Conservation (phyloP, 2,113 vertebrate genomes). For the Peromyscus californicus region DNA sequence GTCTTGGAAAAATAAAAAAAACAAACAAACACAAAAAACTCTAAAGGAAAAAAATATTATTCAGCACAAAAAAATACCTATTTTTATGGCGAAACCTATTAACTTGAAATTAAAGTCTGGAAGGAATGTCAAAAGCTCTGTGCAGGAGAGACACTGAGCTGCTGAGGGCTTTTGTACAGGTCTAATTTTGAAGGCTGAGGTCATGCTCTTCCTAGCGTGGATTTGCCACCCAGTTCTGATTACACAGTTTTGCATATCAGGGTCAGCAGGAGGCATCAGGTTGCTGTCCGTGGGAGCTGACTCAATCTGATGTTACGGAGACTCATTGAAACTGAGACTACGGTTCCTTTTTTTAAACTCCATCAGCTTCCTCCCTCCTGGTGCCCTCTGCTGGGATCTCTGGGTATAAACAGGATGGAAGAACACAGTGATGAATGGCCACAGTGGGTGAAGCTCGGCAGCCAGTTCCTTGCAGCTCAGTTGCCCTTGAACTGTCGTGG, state of each 20-base stretch:
- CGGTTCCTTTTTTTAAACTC: not conserved
- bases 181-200: constrained; percentile 82
- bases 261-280: constrained; percentile 64
- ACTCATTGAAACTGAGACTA: not conserved
- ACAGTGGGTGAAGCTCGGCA: not conserved
- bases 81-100: constrained; percentile 42
- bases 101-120: constrained; percentile 35
- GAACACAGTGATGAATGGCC: not conserved
- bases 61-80: constrained; percentile 18
- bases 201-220: constrained; percentile 68
- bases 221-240: constrained; percentile 63
- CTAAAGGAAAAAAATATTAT: constrained; percentile 52
- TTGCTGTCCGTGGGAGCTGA: constrained; percentile 61
- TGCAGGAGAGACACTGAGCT: constrained; percentile 15
- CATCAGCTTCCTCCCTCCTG: not conserved
- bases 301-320: not conserved
- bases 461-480: not conserved
- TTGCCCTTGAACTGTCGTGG: not conserved
- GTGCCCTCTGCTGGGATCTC: constrained; percentile 29
- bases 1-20: not conserved
- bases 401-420: not conserved
- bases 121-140: not conserved
- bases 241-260: constrained; percentile 73
- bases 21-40: not conserved
- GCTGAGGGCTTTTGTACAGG: constrained; percentile 66